These are phyloP conservation scores for Lagria hirta DNA, from an alignment of 2,888 invertebrate genomes.

Conservation along the genomic window DNA sequence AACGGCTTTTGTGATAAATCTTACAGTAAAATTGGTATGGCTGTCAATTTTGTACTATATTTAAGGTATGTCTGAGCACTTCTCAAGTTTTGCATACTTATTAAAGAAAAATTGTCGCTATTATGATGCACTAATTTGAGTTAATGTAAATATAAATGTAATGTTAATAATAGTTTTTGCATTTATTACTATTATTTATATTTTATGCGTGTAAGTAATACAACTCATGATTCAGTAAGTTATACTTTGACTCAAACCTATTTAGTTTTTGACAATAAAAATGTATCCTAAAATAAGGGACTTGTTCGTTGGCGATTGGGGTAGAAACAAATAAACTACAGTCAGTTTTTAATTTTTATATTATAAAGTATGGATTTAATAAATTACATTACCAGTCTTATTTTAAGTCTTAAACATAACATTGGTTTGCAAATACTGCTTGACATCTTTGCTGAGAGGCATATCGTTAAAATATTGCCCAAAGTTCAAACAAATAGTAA, in stretches of 20 bases:
- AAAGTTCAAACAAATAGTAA: constrained; percentile 68
- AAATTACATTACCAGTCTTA: constrained; percentile 10
- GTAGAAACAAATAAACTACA: too few species aligned
- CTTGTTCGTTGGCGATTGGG: too few species aligned
- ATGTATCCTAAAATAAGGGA: too few species aligned
- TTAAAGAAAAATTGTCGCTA: constrained; percentile 9
- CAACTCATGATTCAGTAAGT: constrained; percentile 23
- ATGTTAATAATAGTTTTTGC: constrained; percentile 38
- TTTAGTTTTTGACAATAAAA: too few species aligned
- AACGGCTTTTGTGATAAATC: constrained; percentile 40
- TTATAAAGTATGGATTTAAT: too few species aligned
- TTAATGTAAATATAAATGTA: constrained; percentile 37
- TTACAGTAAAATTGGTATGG: constrained; percentile 29
- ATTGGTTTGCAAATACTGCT: constrained; percentile 60
- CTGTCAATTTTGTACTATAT: constrained; percentile 31
- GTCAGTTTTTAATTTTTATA: too few species aligned
- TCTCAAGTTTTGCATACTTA: constrained; percentile 24
- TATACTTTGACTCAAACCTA: too few species aligned
- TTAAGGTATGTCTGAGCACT: constrained; percentile 34
- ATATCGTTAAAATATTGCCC: constrained; percentile 69
- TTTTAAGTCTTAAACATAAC: constrained; percentile 19
- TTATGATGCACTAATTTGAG: constrained; percentile 33
- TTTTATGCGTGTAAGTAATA: constrained; percentile 39
- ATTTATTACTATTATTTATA: constrained; percentile 39
- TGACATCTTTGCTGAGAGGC: constrained; percentile 61